Conservation (phyloP, 37 sponge, comb jelly and placozoan species). For the Chondrilla cf. caribensis region DNA sequence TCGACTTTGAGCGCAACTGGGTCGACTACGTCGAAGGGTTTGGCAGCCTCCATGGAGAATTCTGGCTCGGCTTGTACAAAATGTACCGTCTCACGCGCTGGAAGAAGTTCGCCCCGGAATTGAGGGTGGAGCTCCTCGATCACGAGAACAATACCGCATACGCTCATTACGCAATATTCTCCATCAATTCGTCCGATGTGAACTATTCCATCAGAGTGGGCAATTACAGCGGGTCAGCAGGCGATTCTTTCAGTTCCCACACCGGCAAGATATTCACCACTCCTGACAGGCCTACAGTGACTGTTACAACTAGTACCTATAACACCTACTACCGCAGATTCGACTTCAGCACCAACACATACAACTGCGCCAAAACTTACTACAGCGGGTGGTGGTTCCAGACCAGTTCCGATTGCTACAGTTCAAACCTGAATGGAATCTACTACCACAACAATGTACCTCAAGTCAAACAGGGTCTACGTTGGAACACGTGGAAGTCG, state of each 20-base stretch:
- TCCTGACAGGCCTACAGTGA: not conserved
- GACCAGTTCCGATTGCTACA: not conserved
- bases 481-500: conserved; percentile 6
- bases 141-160: not conserved
- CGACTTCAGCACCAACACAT: not conserved
- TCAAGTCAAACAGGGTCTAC: not conserved
- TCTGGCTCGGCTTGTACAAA: conserved; percentile 24
- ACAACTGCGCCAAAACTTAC: not conserved
- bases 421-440: not conserved
- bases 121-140: conserved; percentile 1
- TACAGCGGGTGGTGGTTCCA: conserved; percentile 27
- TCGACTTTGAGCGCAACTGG: not conserved
- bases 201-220: not conserved
- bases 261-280: not conserved
- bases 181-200: not conserved
- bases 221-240: not conserved
- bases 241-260: not conserved
- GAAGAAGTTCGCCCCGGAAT: not conserved
- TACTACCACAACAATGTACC: not conserved
- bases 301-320: too few relatives aligned
- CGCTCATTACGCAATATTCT: not conserved
- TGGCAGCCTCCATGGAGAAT: conserved; percentile 2
- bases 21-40: conserved; percentile 8
- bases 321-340: not conserved
- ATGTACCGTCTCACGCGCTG: conserved; percentile 1